Evolutionary conservation across 2,797 vertebrate species (phyloP), one percentile per base, ranked within the genome.

Genomic region (Sibirionetta formosa): DNA sequence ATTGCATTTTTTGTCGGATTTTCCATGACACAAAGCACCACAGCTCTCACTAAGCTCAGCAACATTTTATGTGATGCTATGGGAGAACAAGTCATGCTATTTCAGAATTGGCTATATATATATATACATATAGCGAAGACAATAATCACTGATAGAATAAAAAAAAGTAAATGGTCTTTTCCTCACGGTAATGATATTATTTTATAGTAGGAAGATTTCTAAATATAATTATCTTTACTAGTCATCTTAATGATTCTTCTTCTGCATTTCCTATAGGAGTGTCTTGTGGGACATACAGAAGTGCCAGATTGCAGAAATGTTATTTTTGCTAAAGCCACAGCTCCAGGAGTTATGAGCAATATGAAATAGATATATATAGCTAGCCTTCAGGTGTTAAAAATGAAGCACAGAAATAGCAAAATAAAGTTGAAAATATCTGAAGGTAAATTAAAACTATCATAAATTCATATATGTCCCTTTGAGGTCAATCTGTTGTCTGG

Each of bases 1-100:
- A 46, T 56, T 86, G 51, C 69, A 77, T 93, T 93, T 70, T 96
- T 91, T 85, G 18, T 17, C 68, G 63, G 13, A 36, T 38, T n/a
- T 69, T 89, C 31, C 23, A 51, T 20, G 11, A 36, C 17, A 57
- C 11, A 83, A 66, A 73, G 14, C 24, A 82, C 31, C 13, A 29
- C 22, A 42, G 40, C 12, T 54, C 38, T 80, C 24, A 36, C 16
- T 81, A 60, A 87, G 26, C 22, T 82, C 64, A 89, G 11, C 22
- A 72, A 15, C 9, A 81, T 51, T 81, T 56, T 51, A 57, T 27
- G 11, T 5, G 58, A 58, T 11, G 8, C 7, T 33, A 51, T 75
- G 57, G 73, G 10, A 29, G 26, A 70, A 77, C 44, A 82, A 40
- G 3, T 29, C 15, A 19, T 40, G 17, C 31, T 50, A 8, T 75